phyloP scores from a whole-genome alignment of 2,113 vertebrate genomes.

The Plestiodon gilberti region DNA sequence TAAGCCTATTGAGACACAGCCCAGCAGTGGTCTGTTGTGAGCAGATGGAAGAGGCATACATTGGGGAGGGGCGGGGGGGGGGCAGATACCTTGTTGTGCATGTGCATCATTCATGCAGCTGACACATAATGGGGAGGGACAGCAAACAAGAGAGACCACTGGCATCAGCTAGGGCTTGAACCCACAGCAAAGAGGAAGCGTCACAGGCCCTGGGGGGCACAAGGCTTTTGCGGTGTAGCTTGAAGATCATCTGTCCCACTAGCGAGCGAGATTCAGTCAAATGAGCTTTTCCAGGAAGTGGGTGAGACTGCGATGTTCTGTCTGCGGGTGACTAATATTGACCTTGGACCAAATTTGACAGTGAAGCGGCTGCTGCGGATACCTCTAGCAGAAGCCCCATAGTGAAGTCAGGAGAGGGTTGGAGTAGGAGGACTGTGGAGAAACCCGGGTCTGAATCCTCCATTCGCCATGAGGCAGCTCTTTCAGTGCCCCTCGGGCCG shows the following conservation, averaged over 20 bases:
- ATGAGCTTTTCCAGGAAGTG: conserved; percentile 59
- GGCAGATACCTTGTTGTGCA: neutral
- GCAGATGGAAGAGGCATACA: neutral
- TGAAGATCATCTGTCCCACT: neutral
- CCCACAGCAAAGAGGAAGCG: neutral
- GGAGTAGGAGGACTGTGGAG: too few species aligned
- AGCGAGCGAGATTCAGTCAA: rapidly evolving
- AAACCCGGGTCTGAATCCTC: too few species aligned
- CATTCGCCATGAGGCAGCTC: too few species aligned
- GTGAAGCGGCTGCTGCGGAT: neutral
- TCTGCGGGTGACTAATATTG: neutral
- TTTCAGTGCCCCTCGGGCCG: too few species aligned
- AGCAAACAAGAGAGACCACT: neutral
- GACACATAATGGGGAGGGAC: too few species aligned
- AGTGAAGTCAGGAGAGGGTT: too few species aligned
- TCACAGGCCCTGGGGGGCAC: neutral
- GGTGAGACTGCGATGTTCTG: neutral
- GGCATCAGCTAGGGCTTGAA: neutral
- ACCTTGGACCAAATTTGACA: conserved; percentile 59
- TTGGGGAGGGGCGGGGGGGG: neutral
- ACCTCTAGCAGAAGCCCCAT: conserved; percentile 29
- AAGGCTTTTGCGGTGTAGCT: neutral
- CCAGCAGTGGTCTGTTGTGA: neutral
- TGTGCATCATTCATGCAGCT: neutral
- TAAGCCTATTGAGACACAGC: too few species aligned